phyloP scores from a whole-genome alignment of 2,888 invertebrate species.

The Eristalis tenax region DNA sequence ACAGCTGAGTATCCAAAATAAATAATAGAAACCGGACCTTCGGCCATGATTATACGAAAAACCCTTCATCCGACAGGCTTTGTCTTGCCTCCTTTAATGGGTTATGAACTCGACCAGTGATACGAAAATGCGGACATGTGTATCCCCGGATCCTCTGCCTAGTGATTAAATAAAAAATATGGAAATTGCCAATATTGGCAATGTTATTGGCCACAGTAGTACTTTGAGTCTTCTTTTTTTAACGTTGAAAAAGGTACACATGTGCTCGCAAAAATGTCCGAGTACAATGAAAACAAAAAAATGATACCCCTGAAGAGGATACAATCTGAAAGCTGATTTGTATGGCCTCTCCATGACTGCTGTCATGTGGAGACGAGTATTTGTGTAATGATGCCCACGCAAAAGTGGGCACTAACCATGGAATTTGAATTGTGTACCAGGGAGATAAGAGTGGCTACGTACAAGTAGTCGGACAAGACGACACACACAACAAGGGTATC shows the following conservation, averaged over 20 bases:
- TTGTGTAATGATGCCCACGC: background rate
- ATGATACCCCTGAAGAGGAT: background rate
- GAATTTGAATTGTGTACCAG: background rate
- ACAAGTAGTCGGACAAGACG: background rate
- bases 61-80: background rate
- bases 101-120: constrained; percentile 3
- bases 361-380: background rate
- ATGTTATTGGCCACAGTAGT: background rate
- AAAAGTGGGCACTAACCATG: background rate
- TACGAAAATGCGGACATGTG: background rate
- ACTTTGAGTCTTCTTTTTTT: background rate
- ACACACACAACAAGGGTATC: background rate
- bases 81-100: background rate
- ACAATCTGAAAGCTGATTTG: background rate
- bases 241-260: background rate
- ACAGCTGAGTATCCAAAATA: background rate
- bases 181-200: background rate
- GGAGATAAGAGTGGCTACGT: background rate
- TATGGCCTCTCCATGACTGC: background rate
- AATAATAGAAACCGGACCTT: constrained; percentile 14
- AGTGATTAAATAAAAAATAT: background rate
- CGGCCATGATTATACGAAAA: background rate
- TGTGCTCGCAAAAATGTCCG: background rate
- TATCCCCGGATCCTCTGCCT: background rate
- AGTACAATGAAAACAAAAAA: background rate